phyloP scores from a whole-genome alignment of 2,797 vertebrate genomes.

The Platalea minor region DNA sequence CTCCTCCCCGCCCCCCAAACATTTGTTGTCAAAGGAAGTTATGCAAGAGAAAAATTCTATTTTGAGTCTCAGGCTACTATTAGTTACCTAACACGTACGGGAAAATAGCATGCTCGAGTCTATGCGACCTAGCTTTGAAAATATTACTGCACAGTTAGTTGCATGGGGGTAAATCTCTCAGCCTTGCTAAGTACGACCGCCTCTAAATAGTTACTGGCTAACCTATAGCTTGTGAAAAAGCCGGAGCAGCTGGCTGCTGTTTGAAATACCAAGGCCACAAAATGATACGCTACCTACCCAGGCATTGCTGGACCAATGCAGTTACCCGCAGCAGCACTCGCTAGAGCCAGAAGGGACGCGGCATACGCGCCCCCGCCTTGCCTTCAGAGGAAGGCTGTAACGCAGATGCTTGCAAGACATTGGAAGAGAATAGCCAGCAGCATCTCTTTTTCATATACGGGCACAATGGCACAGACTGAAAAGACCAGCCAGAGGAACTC shows the following conservation, averaged over 20 bases:
- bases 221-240: neutral
- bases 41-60: neutral
- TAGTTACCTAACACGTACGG: neutral
- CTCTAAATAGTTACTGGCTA: neutral
- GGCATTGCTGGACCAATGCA: neutral
- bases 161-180: neutral
- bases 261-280: neutral
- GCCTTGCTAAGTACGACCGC: neutral
- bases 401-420: neutral
- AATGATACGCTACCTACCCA: fast-evolving
- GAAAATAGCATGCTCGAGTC: neutral
- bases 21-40: neutral
- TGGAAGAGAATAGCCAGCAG: neutral
- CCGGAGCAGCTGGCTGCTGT: neutral
- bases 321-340: neutral
- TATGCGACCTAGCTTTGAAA: neutral
- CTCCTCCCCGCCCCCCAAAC: neutral
- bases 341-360: fast-evolving
- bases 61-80: neutral
- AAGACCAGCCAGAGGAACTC: neutral
- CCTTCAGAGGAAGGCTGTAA: neutral
- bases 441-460: neutral
- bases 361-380: neutral
- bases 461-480: neutral
- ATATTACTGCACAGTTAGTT: neutral